These are phyloP conservation scores for Indicator maculatus DNA, from an alignment of 2,113 vertebrate genomes.

Conservation along the genomic window DNA sequence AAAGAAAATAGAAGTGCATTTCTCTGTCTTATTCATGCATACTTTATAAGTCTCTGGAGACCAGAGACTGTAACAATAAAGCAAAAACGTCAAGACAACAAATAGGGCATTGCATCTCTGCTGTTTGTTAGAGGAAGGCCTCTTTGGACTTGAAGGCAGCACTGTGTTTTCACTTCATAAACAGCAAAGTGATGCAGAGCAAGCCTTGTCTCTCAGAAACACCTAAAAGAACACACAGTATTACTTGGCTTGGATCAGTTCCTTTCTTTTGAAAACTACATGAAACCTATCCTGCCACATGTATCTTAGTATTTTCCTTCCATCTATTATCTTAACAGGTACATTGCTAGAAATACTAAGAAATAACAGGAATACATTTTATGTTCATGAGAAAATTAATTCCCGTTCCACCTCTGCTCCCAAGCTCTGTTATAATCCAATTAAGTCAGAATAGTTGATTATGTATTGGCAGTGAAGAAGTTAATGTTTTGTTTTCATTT, in stretches of 20 bases:
- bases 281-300: not conserved
- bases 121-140: not conserved
- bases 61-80: conserved; percentile 14
- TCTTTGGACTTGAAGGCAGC: not conserved
- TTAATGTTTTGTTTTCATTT: not conserved
- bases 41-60: conserved; percentile 36
- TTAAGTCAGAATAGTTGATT: not conserved
- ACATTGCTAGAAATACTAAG: not conserved
- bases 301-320: not conserved
- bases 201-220: not conserved
- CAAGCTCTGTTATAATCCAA: not conserved
- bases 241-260: not conserved
- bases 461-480: not conserved
- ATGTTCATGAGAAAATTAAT: not conserved
- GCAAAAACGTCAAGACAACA: conserved; percentile 60
- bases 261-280: not conserved
- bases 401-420: not conserved
- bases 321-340: not conserved
- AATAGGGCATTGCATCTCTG: conserved; percentile 3
- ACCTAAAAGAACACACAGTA: not conserved
- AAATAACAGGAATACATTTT: not conserved
- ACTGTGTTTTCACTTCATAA: not conserved
- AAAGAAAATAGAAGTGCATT: not conserved
- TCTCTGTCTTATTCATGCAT: conserved; percentile 46
- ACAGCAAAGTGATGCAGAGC: not conserved